Evolutionary conservation across 2,888 invertebrate species (phyloP), one percentile per base, ranked within the genome.

Genomic region (Melieria omissa): DNA sequence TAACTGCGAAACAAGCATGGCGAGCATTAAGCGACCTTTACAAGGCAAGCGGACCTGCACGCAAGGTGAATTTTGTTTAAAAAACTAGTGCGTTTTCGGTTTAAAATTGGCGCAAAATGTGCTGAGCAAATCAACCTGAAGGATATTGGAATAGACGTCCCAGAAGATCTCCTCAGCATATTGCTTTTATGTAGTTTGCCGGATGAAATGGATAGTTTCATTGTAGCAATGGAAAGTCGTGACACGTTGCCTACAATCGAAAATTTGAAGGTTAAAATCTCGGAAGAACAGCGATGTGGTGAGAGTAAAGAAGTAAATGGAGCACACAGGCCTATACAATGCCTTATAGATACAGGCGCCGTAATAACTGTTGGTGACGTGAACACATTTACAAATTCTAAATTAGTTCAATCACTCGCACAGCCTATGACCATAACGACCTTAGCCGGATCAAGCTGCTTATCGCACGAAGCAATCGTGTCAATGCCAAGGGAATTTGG

Each of bases 221-320:
- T 73, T 63, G 74, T 75, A 42, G 75, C 75, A 60, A 72, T 75
- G 4, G 75, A 75, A 41, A 75, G 72, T 62, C 41, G 71, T 66
- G 74, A 74, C 45, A 44, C 9, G 7, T 61, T 73, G 57, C 74
- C 74, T 8, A 55, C n/a, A 14, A 42, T 63, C 8, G 70, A 73
- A 12, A 62, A 66, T 6, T 70, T 73, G n/a, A n/a, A n/a, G n/a
- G 66, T 70, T 6, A 75, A 73, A 66, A 58, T 75, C 54, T 29
- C 66, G 29, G 71, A 73, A 49, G 73, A 74, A 45, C 67, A 70
- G 44, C 58, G 70, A 10, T 58, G 55, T 55, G 46, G 65, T 12
- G 71, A 57, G 44, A 71, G 71, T 55, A 65, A 54, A 16, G 46
- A 47, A 10, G 29, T 44, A 4, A 49, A 49, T 44, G 67, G 16